Evolutionary conservation across 1,140 invertebrate genomes (phyloP), one percentile per base, ranked within the genome.

Genomic region (Bombus difficillimus): DNA sequence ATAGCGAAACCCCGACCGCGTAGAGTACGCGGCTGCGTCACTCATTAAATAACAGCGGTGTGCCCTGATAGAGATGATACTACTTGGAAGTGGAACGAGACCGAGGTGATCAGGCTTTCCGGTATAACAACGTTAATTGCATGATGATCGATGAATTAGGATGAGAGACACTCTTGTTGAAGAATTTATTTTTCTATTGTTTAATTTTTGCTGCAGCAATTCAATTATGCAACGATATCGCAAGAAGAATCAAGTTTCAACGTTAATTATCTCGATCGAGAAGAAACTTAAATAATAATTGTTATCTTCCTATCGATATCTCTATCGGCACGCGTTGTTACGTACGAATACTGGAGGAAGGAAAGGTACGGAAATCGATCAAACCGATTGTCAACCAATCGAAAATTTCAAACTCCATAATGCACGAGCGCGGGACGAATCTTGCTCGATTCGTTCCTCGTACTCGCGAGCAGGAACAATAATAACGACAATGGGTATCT

Each of bases 401-500:
- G 83, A 84, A 86, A 88, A 90, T 84, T 81, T 86, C 66, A 87
- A 89, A 91, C 91, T 89, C 92, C 93, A 93, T 94, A 94, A 93
- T 90, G 92, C 93, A 94, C 93, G 84, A 72, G 57, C 39, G 53
- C 41, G 34, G 74, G 78, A 32, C 76, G 89, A 82, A 81, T 85
- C 73, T 83, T 64, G 75, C 57, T 62, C 86, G 81, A 73, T 91
- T 91, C 88, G 89, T 93, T 91, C 88, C 80, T 89, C 86, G 88
- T 88, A 86, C 85, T 91, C 88, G 89, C 91, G 88, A 90, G 91
- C 88, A 86, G 87, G 92, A 93, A 94, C 93, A 94, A 94, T 93
- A 94, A 94, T 93, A 94, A 94, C 90, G 88, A 94, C 92, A 94
- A 94, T 92, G 91, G 91, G 92, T 91, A 93, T 94, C 90, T 92